Conservation (phyloP, 2,888 invertebrate genomes). For the Mantis religiosa region DNA sequence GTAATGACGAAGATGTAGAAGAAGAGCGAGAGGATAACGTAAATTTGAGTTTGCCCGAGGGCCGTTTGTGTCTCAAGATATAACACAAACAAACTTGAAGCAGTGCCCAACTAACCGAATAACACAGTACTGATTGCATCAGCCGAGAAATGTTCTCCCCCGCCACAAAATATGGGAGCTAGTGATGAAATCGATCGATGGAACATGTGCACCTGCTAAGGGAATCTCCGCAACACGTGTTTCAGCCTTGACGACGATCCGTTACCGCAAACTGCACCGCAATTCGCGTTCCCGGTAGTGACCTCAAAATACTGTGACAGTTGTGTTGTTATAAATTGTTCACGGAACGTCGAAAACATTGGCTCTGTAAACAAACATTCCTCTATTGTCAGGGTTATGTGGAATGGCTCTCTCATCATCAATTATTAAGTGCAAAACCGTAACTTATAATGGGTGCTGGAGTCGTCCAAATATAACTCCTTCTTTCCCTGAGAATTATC, state of each 20-base stretch:
- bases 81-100: neutral
- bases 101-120: neutral
- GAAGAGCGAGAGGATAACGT: no score
- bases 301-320: neutral
- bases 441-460: no score
- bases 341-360: neutral
- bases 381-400: neutral
- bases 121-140: neutral
- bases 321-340: neutral
- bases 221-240: neutral
- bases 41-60: no score
- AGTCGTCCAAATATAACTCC: no score
- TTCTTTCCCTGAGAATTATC: no score
- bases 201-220: neutral
- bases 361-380: neutral
- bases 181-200: neutral
- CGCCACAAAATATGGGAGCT: neutral
- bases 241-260: neutral
- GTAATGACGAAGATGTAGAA: no score
- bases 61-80: neutral
- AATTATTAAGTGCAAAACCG: no score
- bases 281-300: neutral
- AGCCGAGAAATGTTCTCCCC: neutral
- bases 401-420: no score
- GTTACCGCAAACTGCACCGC: neutral